Percentiles rank a stretch among this genome's conserved stretches.
Conservation (phyloP, 2,888 invertebrate species). For the Plagodis pulveraria region DNA sequence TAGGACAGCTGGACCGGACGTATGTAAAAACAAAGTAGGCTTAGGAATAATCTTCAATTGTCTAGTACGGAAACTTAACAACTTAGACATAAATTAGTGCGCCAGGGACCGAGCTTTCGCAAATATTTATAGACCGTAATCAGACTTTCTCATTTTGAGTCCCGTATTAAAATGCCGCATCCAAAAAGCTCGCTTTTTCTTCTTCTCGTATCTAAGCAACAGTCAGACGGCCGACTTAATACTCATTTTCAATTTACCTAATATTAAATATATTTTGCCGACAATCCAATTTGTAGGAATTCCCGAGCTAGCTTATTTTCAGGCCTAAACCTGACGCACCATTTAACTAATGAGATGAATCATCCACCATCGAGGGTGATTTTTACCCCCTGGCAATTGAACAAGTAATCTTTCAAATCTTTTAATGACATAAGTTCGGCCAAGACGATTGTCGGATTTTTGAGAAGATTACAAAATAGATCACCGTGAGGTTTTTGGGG, state of each 20-base stretch:
- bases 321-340: conserved; percentile 62
- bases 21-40: too few relatives aligned
- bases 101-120: too few relatives aligned
- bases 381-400: conserved; percentile 71
- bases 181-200: too few relatives aligned
- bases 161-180: too few relatives aligned
- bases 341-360: conserved; percentile 83
- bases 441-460: conserved; percentile 60
- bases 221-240: conserved; percentile 3
- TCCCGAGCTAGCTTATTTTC: conserved; percentile 50
- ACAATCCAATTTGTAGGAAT: conserved; percentile 36
- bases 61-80: too few relatives aligned
- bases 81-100: too few relatives aligned
- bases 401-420: conserved; percentile 80
- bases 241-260: conserved; percentile 23
- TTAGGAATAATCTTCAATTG: too few relatives aligned
- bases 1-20: too few relatives aligned
- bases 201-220: conserved; percentile 5
- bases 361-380: conserved; percentile 60
- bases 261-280: conserved; percentile 21
- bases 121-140: too few relatives aligned
- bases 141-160: too few relatives aligned
- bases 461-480: conserved; percentile 25
- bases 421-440: conserved; percentile 76
- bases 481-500: conserved; percentile 4